phyloP scores from a whole-genome alignment of 1,140 invertebrate species.

The Prorops nasuta region DNA sequence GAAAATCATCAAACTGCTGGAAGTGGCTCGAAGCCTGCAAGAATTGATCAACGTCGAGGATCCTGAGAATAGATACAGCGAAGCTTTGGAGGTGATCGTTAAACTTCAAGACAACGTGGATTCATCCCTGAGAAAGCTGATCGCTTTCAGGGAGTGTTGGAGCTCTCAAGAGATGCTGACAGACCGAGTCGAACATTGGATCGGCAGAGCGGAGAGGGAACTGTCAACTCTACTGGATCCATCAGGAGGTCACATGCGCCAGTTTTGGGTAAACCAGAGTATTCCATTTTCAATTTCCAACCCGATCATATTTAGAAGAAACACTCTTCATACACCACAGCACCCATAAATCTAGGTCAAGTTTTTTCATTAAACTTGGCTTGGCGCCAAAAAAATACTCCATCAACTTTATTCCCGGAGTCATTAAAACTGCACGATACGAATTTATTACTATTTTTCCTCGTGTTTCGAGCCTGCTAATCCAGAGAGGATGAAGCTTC shows the following conservation, averaged over 20 bases:
- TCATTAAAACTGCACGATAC: no score
- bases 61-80: slow-evolving; percentile 68
- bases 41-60: slow-evolving; percentile 71
- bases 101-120: slow-evolving; percentile 74
- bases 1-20: slow-evolving; percentile 69
- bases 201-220: slow-evolving; percentile 69
- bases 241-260: slow-evolving; percentile 69
- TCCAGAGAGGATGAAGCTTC: no score
- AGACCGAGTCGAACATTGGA: slow-evolving; percentile 73
- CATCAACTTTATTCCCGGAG: not conserved
- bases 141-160: slow-evolving; percentile 77
- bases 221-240: slow-evolving; percentile 56
- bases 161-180: slow-evolving; percentile 68
- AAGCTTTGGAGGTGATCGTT: slow-evolving; percentile 67
- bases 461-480: no score
- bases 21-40: slow-evolving; percentile 71
- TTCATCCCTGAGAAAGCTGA: slow-evolving; percentile 65
- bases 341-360: slow-evolving; percentile 17
- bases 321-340: not conserved
- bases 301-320: not conserved
- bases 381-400: not conserved
- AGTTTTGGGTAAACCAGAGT: slow-evolving; percentile 68
- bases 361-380: not conserved
- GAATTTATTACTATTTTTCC: no score
- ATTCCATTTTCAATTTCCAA: slow-evolving; percentile 4